Base-by-base conservation (phyloP, 2,113 vertebrate species). In the Clarias batrachus region DNA sequence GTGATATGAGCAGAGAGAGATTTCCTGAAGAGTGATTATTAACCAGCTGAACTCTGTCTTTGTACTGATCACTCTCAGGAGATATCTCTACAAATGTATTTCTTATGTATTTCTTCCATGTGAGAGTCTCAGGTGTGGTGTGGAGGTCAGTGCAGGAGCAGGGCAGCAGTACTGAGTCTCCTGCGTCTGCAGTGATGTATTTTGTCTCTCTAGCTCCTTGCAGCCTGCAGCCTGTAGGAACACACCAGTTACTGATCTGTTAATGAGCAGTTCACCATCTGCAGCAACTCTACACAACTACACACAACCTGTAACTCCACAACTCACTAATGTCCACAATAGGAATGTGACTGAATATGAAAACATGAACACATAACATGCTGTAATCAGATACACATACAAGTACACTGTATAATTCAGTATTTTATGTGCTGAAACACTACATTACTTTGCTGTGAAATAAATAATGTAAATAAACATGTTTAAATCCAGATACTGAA, bases 81-180 rank as follows among this genome's bases (percentile, higher is more conserved):
- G 71, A 57, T 74, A 84, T 17, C 19, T 41, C 6, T 25, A 2
- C 33, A 54, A 1, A 19, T 0, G 0, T 0, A 3, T 7, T 19
- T 33, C 30, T 1, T 17, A 10, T 16, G 9, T 6, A 3, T 30
- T 33, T 37, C 27, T 0, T 1, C 82, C 83, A 84, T 25, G 17
- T 60, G 37, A 60, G 48, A 48, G 12, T 84, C 23, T 74, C 1
- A 74, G 57, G 27, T 41, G 21, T 74, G 5, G 19, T 27, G 21
- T 33, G 30, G 30, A 33, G 30, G 30, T 33, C 30, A 33, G 30
- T 33, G 30, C 30, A 33, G 30, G 30, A 57, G 33, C 85, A 87
- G 56, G 78, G 52, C 85, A 86, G 79, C 65, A 86, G 59, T 21
- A 85, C 37, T 54, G 84, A 85, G 19, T 11, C 84, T 65, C 73